Evolutionary conservation across 2,113 vertebrate species (phyloP).

Genomic region (Rhegmatorhina hoffmannsi): DNA sequence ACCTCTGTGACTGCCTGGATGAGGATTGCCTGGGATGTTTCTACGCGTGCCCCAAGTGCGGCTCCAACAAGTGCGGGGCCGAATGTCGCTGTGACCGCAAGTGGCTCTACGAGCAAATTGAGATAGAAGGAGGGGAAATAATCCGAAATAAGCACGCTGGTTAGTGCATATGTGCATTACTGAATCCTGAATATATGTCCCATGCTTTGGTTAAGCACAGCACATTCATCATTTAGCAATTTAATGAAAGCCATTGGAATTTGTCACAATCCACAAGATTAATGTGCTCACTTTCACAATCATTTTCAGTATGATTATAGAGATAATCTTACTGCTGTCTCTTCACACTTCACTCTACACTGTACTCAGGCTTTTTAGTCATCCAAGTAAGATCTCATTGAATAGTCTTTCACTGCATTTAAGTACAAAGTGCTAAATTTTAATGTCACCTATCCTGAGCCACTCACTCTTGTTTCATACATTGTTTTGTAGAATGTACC

Average conservation of each 20-base stretch:
- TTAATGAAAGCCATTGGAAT: not conserved
- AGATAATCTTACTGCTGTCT: not conserved
- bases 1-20: conserved; percentile 95
- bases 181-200: not conserved
- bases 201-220: not conserved
- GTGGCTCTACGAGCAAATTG: conserved; percentile 97
- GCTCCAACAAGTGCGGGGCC: conserved; percentile 90
- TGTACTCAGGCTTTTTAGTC: not conserved
- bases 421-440: not conserved
- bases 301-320: not conserved
- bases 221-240: not conserved
- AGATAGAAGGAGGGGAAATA: conserved; percentile 95
- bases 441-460: not conserved
- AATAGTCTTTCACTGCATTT: not conserved
- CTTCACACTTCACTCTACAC: not conserved
- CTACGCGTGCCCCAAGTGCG: conserved; percentile 90
- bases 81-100: conserved; percentile 97
- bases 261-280: fast-evolving
- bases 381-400: not conserved
- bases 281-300: not conserved
- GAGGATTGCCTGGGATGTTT: conserved; percentile 95
- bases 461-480: not conserved
- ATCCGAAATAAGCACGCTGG: conserved; percentile 89
- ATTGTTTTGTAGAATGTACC: not conserved
- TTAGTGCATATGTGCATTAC: conserved; percentile 6